Base-by-base conservation (phyloP, 2,113 vertebrate species). In the Peromyscus leucopus region DNA sequence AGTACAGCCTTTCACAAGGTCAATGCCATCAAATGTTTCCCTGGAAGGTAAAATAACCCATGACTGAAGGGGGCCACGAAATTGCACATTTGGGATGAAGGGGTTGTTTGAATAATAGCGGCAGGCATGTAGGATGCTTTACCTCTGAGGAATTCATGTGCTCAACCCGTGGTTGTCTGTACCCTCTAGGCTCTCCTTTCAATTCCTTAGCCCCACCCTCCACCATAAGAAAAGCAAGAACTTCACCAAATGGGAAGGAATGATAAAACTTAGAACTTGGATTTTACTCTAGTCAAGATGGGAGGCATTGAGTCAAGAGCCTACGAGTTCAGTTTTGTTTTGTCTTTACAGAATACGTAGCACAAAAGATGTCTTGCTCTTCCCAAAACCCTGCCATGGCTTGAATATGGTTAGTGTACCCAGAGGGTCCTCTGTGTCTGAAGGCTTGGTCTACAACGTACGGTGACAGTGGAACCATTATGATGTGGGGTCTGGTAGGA, bases 31-130 rank as follows among this genome's bases (percentile, higher is more conserved):
- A 76, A 46, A 78, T 79, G 31, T 80, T 94, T 96, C 36, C 82
- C 24, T 48, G 71, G 55, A 76, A 89, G 96, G 80, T 71, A 91
- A 83, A 97, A 94, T 51, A 96, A 59, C 31, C 10, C 19, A 55
- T 48, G 19, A 21, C 90, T 55, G 24, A 57, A 85, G 89, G 46
- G 82, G 36, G 88, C 24, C 80, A 31, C 31, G 9, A 71, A 83
- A 69, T 80, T 22, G n/a, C 36, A 39, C 42, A 78, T 92, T 87
- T 16, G n/a, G 36, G 92, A 79, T 63, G 4, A 74, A 84, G 42
- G 24, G 75, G 85, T n/a, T 48, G 16, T 93, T 61, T 90, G 91
- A 92, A 83, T 42, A 93, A 6, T 36, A 91, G 11, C 69, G 51
- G 19, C 51, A 9, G 51, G 48, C 48, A 19, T 90, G 63, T n/a